These are phyloP conservation scores for Blastomussa wellsi DNA, from an alignment of 92 coral and sea anemone genomes.

Conservation along the genomic window DNA sequence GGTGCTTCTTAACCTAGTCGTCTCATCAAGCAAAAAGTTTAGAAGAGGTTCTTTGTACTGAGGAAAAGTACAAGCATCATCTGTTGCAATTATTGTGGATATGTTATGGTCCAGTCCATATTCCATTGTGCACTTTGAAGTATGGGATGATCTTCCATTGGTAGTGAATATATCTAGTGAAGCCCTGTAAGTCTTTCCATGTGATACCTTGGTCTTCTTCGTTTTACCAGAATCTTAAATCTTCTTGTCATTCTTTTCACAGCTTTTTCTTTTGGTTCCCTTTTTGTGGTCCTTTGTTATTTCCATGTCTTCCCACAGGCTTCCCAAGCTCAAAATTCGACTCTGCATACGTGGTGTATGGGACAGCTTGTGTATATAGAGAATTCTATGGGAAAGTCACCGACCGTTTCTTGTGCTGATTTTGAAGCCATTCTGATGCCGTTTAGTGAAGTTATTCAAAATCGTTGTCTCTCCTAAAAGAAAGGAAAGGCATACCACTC, in stretches of 20 bases:
- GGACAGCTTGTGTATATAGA: too few relatives aligned
- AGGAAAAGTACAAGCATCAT: conserved; percentile 48
- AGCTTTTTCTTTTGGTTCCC: neutral
- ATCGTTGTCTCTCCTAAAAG: too few relatives aligned
- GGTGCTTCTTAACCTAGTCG: neutral
- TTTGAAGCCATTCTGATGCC: too few relatives aligned
- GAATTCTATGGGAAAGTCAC: too few relatives aligned
- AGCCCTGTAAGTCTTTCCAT: neutral
- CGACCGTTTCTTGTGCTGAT: too few relatives aligned
- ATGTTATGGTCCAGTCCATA: neutral
- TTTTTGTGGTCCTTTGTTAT: neutral
- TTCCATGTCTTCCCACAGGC: neutral
- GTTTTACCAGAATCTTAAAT: neutral
- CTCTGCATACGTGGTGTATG: too few relatives aligned
- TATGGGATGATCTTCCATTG: neutral
- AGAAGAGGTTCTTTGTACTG: conserved; percentile 58
- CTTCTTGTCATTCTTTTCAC: neutral
- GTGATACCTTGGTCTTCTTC: neutral
- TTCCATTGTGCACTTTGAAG: conserved; percentile 5
- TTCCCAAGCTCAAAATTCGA: too few relatives aligned
- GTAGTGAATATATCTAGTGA: neutral
- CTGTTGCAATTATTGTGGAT: conserved; percentile 9
- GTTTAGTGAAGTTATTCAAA: too few relatives aligned
- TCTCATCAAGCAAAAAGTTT: conserved; percentile 45
- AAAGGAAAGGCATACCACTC: too few relatives aligned